phyloP scores from a whole-genome alignment of 1,140 invertebrate species.

The Physella acuta region DNA sequence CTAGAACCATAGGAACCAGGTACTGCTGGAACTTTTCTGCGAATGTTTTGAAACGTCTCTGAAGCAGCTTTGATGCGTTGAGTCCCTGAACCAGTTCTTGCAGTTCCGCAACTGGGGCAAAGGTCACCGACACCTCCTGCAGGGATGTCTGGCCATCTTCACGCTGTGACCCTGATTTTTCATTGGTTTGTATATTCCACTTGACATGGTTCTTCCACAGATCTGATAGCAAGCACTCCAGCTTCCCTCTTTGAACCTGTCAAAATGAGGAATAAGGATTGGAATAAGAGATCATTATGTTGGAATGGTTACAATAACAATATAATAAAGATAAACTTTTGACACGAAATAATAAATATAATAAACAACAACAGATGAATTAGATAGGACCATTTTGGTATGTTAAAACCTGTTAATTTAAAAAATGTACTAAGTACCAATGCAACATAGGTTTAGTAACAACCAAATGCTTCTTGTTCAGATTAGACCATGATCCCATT shows the following conservation, averaged over 20 bases:
- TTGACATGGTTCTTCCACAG: neutral
- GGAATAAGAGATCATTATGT: neutral
- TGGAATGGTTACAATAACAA: too few species aligned
- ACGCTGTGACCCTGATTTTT: neutral
- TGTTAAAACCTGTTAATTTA: too few species aligned
- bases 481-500: too few species aligned
- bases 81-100: constrained; percentile 44
- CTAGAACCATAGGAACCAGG: constrained; percentile 41
- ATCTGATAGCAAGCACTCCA: neutral
- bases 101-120: constrained; percentile 16
- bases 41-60: constrained; percentile 47
- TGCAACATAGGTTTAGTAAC: too few species aligned
- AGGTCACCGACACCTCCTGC: neutral
- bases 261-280: neutral
- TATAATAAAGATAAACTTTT: too few species aligned
- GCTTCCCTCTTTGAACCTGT: neutral
- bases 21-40: constrained; percentile 45
- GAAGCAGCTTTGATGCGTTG: constrained; percentile 44
- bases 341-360: too few species aligned
- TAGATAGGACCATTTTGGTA: too few species aligned
- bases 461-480: too few species aligned
- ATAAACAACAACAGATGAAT: too few species aligned
- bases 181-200: neutral
- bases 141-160: too few species aligned
- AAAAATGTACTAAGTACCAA: too few species aligned